These are phyloP conservation scores for Aplysina aerophoba DNA, from an alignment of 37 sponge, comb jelly and placozoan species.

Conservation along the genomic window DNA sequence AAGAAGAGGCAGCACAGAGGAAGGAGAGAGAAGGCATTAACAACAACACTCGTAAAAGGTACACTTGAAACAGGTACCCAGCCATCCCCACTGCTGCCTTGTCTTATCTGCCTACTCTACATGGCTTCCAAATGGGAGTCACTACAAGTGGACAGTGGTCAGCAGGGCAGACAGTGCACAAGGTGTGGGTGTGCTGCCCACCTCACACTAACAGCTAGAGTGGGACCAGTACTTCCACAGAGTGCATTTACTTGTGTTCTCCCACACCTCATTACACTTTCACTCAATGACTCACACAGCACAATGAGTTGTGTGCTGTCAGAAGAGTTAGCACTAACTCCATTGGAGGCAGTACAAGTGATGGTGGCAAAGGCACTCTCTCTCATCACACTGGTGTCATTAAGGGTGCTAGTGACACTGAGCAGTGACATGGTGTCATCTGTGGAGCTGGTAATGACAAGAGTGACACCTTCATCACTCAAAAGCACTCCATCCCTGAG, in stretches of 20 bases:
- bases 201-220: too few relatives aligned
- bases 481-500: not conserved
- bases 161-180: too few relatives aligned
- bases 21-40: not conserved
- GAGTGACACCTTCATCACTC: not conserved
- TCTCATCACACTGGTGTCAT: not conserved
- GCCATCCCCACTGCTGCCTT: too few relatives aligned
- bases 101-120: too few relatives aligned
- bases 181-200: too few relatives aligned
- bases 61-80: not conserved
- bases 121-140: too few relatives aligned
- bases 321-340: not conserved
- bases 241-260: too few relatives aligned
- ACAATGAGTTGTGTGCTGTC: conserved; percentile 17
- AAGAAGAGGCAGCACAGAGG: not conserved
- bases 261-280: too few relatives aligned
- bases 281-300: conserved; percentile 1
- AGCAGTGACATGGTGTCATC: not conserved
- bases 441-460: not conserved
- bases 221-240: too few relatives aligned
- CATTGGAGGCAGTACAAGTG: conserved; percentile 41
- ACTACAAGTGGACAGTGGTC: too few relatives aligned
- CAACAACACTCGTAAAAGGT: not conserved
- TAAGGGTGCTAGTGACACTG: conserved; percentile 28
- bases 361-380: conserved; percentile 32